Conservation (phyloP, 2,797 vertebrate species). For the Sebastes cheni region DNA sequence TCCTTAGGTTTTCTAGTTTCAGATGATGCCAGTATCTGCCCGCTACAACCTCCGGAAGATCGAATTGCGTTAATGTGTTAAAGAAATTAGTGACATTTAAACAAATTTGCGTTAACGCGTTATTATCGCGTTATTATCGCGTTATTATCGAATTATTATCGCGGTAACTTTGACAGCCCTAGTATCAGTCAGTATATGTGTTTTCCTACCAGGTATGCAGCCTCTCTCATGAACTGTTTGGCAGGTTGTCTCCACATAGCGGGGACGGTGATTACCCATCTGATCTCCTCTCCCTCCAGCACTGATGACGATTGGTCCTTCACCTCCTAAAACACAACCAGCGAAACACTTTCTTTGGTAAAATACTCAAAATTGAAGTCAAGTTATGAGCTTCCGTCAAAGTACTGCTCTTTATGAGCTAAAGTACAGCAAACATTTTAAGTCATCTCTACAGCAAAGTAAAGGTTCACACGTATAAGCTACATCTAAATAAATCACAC, state of each 20-base stretch:
- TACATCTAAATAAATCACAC: neutral
- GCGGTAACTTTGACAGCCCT: too few relatives aligned
- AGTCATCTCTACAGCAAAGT: neutral
- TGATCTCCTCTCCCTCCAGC: conserved; percentile 82
- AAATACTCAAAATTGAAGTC: neutral
- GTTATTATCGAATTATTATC: too few relatives aligned
- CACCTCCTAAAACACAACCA: conserved; percentile 79
- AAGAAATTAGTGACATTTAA: too few relatives aligned
- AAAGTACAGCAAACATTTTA: neutral
- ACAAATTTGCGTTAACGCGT: too few relatives aligned
- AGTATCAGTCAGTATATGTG: neutral
- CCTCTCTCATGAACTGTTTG: conserved; percentile 98
- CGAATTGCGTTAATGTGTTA: too few relatives aligned
- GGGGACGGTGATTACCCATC: conserved; percentile 97
- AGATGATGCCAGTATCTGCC: too few relatives aligned
- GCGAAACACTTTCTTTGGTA: neutral
- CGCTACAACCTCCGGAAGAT: too few relatives aligned
- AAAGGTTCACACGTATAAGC: neutral
- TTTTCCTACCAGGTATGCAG: conserved; percentile 89
- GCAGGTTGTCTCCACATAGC: conserved; percentile 97
- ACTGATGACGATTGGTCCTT: conserved; percentile 88
- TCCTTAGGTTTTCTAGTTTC: too few relatives aligned
- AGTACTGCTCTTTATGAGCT: neutral
- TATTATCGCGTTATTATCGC: too few relatives aligned
- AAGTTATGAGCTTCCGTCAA: neutral